A percentile compares a stretch with the other conserved stretches of the same genome.
phyloP scores from a whole-genome alignment of 2,888 invertebrate species.

The Nasonovia ribisnigri region DNA sequence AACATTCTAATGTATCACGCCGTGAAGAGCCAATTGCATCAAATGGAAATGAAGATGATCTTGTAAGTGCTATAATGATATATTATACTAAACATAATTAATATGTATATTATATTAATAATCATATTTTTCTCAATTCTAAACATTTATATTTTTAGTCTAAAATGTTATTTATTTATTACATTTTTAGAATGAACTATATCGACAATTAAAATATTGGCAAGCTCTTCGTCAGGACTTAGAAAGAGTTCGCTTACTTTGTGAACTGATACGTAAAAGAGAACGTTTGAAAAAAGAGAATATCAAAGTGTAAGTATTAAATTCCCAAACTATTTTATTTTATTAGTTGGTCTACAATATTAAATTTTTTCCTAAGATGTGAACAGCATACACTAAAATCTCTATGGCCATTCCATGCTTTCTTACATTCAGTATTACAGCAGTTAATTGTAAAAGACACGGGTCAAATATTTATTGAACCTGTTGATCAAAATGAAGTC shows the following conservation, averaged over 20 bases:
- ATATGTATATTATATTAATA: not conserved
- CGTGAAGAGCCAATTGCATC: slow-evolving; percentile 70
- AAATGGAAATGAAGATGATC: slow-evolving; percentile 67
- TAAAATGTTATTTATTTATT: slow-evolving; percentile 2
- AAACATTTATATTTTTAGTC: not conserved
- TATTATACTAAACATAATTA: not conserved
- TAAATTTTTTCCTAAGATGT: slow-evolving; percentile 45
- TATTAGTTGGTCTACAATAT: not conserved
- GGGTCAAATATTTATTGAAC: slow-evolving; percentile 91
- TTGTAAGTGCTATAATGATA: slow-evolving; percentile 65
- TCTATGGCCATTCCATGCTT: slow-evolving; percentile 85
- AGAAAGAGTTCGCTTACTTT: slow-evolving; percentile 90
- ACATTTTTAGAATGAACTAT: slow-evolving; percentile 76
- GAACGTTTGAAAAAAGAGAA: slow-evolving; percentile 94
- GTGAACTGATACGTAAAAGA: slow-evolving; percentile 94
- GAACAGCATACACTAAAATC: slow-evolving; percentile 70
- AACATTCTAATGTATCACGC: slow-evolving; percentile 68
- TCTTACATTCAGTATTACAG: slow-evolving; percentile 82
- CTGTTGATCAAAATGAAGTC: slow-evolving; percentile 87
- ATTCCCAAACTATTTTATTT: not conserved
- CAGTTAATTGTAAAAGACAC: slow-evolving; percentile 84
- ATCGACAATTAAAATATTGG: slow-evolving; percentile 92
- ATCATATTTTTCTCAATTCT: not conserved
- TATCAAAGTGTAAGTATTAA: slow-evolving; percentile 76
- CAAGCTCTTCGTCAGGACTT: slow-evolving; percentile 93